Percentiles rank a stretch among this genome's conserved stretches.
phyloP scores from a whole-genome alignment of 2,888 invertebrate genomes.

The Syritta pipiens region DNA sequence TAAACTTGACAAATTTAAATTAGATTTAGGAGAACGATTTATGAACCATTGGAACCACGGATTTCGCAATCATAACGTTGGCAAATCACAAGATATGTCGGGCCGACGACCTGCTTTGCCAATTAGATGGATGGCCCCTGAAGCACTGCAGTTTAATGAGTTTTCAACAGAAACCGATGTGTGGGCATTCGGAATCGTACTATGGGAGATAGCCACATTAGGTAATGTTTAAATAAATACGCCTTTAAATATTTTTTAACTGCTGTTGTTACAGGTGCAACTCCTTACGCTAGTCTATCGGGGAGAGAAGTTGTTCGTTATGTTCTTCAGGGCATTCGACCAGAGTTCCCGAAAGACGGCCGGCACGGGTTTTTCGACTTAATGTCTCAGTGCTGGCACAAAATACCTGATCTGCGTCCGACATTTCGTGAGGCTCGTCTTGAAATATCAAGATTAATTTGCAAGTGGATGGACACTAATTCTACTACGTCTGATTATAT shows the following conservation, averaged over 20 bases:
- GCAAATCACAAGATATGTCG: constrained; percentile 75
- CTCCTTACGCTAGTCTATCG: constrained; percentile 91
- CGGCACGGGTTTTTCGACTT: constrained; percentile 85
- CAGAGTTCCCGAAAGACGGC: constrained; percentile 89
- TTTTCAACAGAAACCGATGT: constrained; percentile 91
- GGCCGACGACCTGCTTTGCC: constrained; percentile 78
- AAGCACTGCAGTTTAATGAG: constrained; percentile 87
- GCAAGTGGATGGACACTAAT: constrained; percentile 79
- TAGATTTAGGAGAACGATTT: constrained; percentile 77
- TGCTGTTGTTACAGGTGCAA: constrained; percentile 83
- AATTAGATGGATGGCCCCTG: constrained; percentile 90
- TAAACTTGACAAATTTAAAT: constrained; percentile 74
- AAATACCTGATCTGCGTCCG: constrained; percentile 86
- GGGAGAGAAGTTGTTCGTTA: constrained; percentile 90
- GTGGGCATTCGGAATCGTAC: constrained; percentile 91
- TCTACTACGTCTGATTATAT: constrained; percentile 78
- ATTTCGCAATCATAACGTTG: constrained; percentile 65
- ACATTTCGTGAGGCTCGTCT: constrained; percentile 83
- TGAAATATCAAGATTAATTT: constrained; percentile 77
- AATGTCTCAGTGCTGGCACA: constrained; percentile 84
- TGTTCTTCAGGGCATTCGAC: constrained; percentile 88
- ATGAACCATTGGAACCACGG: constrained; percentile 77
- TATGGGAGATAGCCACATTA: constrained; percentile 93
- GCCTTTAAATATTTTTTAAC: neutral
- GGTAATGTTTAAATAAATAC: constrained; percentile 77